These are phyloP conservation scores for Heteromormyrus szaboi DNA, from an alignment of 2,797 vertebrate genomes.

Conservation along the genomic window DNA sequence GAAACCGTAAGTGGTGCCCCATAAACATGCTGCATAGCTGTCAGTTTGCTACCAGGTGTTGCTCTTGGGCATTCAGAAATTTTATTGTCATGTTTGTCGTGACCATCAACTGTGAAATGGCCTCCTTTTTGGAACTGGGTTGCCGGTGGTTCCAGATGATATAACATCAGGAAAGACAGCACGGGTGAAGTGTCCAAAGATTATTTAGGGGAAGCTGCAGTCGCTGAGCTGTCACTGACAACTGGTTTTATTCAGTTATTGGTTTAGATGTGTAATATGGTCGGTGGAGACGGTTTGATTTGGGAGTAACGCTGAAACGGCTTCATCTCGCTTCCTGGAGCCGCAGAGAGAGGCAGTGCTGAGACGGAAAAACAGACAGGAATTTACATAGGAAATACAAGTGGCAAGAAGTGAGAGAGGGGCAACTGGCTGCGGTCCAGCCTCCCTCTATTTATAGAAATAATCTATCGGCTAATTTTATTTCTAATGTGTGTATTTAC, in stretches of 20 bases:
- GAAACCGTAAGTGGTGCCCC: background rate
- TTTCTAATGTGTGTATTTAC: constrained; percentile 38
- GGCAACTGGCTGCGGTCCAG: constrained; percentile 54
- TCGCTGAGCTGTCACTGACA: background rate
- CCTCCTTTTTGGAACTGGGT: background rate
- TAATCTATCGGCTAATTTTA: constrained; percentile 24
- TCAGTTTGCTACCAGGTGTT: background rate
- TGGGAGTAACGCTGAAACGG: background rate
- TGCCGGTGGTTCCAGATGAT: background rate
- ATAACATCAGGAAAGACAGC: background rate
- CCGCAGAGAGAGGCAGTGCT: constrained; percentile 66
- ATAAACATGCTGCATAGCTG: background rate
- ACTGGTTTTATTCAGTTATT: background rate
- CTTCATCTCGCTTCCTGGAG: constrained; percentile 50
- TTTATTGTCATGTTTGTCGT: background rate
- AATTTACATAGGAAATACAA: constrained; percentile 61
- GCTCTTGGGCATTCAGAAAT: background rate
- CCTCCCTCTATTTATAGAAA: constrained; percentile 31
- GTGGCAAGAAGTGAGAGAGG: constrained; percentile 50
- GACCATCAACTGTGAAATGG: background rate
- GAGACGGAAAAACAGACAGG: constrained; percentile 60
- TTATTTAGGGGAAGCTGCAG: background rate
- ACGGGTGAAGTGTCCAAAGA: background rate
- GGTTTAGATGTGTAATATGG: background rate
- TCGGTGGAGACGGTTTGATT: background rate